Evolutionary conservation across 2,888 invertebrate species (phyloP), one percentile per base, ranked within the genome.

Genomic region (Notocelia uddmanniana): DNA sequence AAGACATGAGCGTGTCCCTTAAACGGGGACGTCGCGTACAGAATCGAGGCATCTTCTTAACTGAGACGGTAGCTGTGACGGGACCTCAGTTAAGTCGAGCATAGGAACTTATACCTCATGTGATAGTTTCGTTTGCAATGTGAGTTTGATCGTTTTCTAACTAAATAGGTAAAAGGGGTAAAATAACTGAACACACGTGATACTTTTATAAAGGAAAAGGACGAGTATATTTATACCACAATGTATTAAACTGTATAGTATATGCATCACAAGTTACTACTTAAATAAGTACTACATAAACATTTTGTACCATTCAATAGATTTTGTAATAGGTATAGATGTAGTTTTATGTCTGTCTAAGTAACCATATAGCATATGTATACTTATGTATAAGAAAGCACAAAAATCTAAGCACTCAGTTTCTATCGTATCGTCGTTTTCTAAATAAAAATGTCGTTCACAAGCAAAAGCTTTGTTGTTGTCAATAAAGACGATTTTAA

Each of bases 391-490:
- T 74, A 73, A 74, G 78, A 81, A 85, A 83, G 92, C 92, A 92
- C 92, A 92, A 91, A 91, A 83, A 86, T 85, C 84, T 83, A 81
- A 78, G 85, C 86, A 86, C 84, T 83, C 83, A 80, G 84, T 88
- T 88, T 85, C 85, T 87, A 84, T 83, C 75, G 86, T 87, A 85
- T 83, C 82, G 85, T 87, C 82, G 80, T 85, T 85, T 85, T 86
- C 66, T 70, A 59, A 87, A 82, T 85, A 80, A 81, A 69, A 52
- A 41, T 26, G 26, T 26, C 41, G 41, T 41, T 41, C 45, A 15
- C n/a, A 45, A 45, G 45, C 45, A 45, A n/a, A 45, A 45, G n/a
- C 8, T 45, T n/a, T 8, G 5, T 15, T 5, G 15, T n/a, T 45
- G 45, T n/a, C 1, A 45, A 45, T 45, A 45, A 45, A n/a, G 45